Percentiles rank a stretch among this genome's conserved stretches.
phyloP scores from a whole-genome alignment of 2,888 invertebrate species.

The Choristoneura rosaceana region DNA sequence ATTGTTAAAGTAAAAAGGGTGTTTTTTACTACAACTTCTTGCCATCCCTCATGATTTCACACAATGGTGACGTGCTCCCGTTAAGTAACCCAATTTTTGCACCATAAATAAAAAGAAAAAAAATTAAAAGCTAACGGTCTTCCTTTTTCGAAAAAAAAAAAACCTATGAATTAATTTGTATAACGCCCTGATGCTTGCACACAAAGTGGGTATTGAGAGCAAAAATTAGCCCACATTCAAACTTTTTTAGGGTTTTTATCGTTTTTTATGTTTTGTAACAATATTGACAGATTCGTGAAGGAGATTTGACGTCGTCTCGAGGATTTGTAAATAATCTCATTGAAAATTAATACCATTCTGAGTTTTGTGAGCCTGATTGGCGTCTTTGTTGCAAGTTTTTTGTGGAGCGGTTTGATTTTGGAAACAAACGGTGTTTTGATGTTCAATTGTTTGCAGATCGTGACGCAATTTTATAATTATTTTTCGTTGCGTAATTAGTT shows the following conservation, averaged over 20 bases:
- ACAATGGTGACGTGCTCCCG: conserved; percentile 76
- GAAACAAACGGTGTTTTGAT: conserved; percentile 56
- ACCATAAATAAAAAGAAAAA: conserved; percentile 83
- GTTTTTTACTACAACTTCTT: conserved; percentile 47
- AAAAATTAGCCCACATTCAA: conserved; percentile 84
- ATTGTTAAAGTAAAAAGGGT: conserved; percentile 39
- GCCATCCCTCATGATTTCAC: conserved; percentile 58
- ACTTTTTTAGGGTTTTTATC: conserved; percentile 50
- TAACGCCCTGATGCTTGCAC: conserved; percentile 81
- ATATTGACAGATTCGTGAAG: conserved; percentile 79
- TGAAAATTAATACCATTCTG: conserved; percentile 80
- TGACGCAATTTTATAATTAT: conserved; percentile 24
- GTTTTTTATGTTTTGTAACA: conserved; percentile 78
- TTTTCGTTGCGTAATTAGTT: background rate
- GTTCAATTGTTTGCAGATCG: conserved; percentile 45
- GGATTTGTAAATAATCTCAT: conserved; percentile 83
- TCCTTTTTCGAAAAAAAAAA: conserved; percentile 59
- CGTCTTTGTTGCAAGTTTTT: conserved; percentile 76
- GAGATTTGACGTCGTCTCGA: conserved; percentile 62
- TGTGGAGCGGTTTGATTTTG: conserved; percentile 65
- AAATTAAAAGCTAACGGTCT: conserved; percentile 77
- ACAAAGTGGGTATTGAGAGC: conserved; percentile 80
- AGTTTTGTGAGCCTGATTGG: conserved; percentile 72
- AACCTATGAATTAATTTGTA: conserved; percentile 80
- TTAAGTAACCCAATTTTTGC: conserved; percentile 85